A percentile compares a stretch with the other conserved stretches of the same genome.
Evolutionary conservation across 2,797 vertebrate genomes (phyloP).

Genomic region (Margarornis squamiger): DNA sequence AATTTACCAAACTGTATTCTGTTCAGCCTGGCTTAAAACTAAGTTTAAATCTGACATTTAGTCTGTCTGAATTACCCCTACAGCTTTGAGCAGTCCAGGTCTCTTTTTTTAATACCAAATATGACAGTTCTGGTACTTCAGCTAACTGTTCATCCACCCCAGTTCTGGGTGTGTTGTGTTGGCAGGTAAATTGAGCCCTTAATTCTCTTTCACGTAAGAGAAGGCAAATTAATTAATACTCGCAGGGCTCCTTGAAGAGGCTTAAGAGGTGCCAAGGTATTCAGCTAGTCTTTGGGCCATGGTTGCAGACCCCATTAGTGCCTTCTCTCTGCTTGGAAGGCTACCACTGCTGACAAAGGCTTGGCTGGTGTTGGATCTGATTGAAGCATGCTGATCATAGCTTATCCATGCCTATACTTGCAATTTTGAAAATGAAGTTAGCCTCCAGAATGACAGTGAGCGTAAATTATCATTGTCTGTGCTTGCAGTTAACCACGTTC

Average conservation of each 20-base stretch:
- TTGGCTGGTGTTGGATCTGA: constrained; percentile 33
- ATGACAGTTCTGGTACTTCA: not conserved
- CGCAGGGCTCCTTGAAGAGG: not conserved
- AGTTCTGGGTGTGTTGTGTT: not conserved
- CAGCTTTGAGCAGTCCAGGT: not conserved
- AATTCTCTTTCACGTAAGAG: not conserved
- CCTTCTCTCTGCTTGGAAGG: constrained; percentile 5
- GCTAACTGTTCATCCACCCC: not conserved
- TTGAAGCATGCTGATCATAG: constrained; percentile 45
- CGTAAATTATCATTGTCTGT: constrained; percentile 48
- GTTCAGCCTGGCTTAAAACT: not conserved
- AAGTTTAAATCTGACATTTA: not conserved
- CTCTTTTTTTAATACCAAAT: not conserved
- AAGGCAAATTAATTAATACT: not conserved
- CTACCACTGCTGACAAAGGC: constrained; percentile 32
- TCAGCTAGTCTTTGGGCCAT: not conserved
- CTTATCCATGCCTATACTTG: constrained; percentile 57
- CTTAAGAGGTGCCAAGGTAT: not conserved
- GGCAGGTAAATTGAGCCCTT: not conserved
- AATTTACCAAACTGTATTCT: not conserved
- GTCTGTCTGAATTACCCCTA: not conserved
- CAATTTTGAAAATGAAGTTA: constrained; percentile 41
- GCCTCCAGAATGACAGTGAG: constrained; percentile 46
- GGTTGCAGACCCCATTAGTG: not conserved
- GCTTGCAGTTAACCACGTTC: constrained; percentile 19